Evolutionary conservation across 2,888 invertebrate species (phyloP).

Genomic region (Masnerella sp.): DNA sequence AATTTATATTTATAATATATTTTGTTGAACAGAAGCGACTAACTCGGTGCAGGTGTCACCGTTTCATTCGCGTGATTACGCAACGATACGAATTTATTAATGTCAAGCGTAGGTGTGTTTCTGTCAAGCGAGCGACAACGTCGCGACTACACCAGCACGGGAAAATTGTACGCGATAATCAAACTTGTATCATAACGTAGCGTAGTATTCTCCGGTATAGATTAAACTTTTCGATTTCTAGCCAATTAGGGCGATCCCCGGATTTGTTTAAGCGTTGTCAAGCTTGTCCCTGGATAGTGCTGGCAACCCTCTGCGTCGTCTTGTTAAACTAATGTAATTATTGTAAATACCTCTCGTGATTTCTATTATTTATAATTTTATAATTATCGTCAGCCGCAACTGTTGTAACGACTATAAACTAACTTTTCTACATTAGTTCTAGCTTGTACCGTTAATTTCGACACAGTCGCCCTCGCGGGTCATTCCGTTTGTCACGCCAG

Average conservation of each 20-base stretch:
- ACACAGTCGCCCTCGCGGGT: background rate
- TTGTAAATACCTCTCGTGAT: slow-evolving; percentile 30
- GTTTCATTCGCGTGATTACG: slow-evolving; percentile 54
- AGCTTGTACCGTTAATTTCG: background rate
- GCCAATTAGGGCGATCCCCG: slow-evolving; percentile 30
- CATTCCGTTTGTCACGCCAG: slow-evolving; percentile 8
- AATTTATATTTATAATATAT: slow-evolving; percentile 59
- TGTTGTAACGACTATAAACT: background rate
- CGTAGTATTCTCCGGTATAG: slow-evolving; percentile 15
- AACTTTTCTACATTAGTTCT: background rate
- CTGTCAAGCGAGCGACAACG: slow-evolving; percentile 54
- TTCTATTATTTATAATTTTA: slow-evolving; percentile 21
- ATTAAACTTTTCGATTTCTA: slow-evolving; percentile 23
- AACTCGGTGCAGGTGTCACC: slow-evolving; percentile 60
- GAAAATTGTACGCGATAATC: slow-evolving; percentile 55
- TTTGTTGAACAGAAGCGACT: slow-evolving; percentile 56
- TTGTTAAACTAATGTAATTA: slow-evolving; percentile 25
- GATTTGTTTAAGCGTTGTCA: slow-evolving; percentile 23
- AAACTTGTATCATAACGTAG: slow-evolving; percentile 50
- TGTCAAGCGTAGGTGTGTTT: slow-evolving; percentile 59
- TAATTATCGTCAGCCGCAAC: too few species aligned
- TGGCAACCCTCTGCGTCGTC: slow-evolving; percentile 2
- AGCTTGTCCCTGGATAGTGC: slow-evolving; percentile 16
- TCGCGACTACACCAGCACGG: slow-evolving; percentile 55
- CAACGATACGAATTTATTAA: slow-evolving; percentile 59